These are phyloP conservation scores for Cephalopachus bancanus DNA, from an alignment of 2,797 vertebrate genomes.

Conservation along the genomic window DNA sequence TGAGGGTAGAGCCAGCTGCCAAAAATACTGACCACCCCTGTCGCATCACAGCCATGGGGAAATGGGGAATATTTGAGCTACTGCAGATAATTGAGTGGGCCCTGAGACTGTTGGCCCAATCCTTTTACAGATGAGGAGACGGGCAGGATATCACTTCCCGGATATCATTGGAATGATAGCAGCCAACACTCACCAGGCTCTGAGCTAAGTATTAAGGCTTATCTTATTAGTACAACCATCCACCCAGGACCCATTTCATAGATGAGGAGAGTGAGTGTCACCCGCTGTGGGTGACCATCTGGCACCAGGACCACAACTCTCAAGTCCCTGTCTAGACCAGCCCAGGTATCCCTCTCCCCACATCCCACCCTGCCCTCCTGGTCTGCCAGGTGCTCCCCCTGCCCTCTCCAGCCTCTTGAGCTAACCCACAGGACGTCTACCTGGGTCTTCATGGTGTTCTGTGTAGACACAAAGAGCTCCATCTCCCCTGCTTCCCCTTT, in stretches of 20 bases:
- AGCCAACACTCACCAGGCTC: neutral
- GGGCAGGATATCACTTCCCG: neutral
- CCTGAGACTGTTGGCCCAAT: neutral
- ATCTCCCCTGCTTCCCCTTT: constrained; percentile 95
- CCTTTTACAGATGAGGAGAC: neutral
- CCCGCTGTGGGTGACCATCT: neutral
- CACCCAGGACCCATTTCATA: neutral
- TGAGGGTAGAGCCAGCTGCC: neutral
- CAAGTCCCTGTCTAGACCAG: neutral
- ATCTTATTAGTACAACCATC: neutral
- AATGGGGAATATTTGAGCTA: neutral
- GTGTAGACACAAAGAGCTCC: constrained; percentile 96
- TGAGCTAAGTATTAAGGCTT: neutral
- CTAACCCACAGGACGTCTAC: constrained; percentile 77
- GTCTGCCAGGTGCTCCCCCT: neutral
- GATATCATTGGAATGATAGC: neutral
- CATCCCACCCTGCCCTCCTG: neutral
- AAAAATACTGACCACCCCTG: neutral
- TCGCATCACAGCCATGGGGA: neutral
- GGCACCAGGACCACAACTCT: neutral
- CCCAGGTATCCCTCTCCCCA: neutral
- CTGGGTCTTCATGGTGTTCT: constrained; percentile 92
- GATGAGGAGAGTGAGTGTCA: neutral
- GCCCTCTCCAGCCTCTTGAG: too few relatives aligned
- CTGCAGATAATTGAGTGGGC: neutral